A percentile compares a stretch with the other conserved stretches of the same genome.
phyloP scores from a whole-genome alignment of 2,113 vertebrate species.

The Macaca mulatta region DNA sequence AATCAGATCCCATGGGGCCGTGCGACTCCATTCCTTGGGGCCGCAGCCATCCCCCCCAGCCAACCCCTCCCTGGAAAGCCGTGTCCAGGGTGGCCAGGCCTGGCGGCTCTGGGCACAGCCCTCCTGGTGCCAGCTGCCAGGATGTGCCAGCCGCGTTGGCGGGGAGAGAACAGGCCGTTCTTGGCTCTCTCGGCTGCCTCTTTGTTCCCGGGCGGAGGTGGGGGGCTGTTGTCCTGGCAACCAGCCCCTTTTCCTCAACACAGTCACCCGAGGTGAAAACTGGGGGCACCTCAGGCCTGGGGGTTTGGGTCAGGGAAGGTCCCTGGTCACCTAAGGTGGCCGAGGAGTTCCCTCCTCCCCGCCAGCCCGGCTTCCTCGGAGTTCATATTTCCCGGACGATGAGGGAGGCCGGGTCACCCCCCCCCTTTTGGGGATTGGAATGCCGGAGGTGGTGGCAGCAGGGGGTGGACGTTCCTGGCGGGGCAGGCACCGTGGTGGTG shows the following conservation, averaged over 20 bases:
- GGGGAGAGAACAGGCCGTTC: conserved; percentile 25
- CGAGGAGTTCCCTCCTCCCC: not conserved
- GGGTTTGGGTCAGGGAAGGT: not conserved
- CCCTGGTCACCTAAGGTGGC: not conserved
- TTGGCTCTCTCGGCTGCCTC: not conserved
- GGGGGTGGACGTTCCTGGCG: not conserved
- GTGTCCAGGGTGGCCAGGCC: not conserved
- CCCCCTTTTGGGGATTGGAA: not conserved
- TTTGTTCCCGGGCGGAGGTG: not conserved
- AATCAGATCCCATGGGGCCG: not conserved
- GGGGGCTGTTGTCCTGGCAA: conserved; percentile 21
- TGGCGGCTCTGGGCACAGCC: not conserved
- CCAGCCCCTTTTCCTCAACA: not conserved
- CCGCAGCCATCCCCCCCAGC: not conserved
- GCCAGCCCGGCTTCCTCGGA: not conserved
- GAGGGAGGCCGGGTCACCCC: not conserved
- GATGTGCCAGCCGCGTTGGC: conserved; percentile 22
- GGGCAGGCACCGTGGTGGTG: not conserved
- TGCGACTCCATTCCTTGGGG: not conserved
- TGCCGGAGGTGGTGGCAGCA: not conserved
- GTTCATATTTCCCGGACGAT: not conserved
- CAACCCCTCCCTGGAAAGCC: not conserved
- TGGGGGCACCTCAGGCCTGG: not conserved
- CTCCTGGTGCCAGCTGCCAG: not conserved
- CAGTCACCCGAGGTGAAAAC: not conserved